phyloP scores from a whole-genome alignment of 2,113 vertebrate genomes.

The cattle (Bos taurus) region DNA sequence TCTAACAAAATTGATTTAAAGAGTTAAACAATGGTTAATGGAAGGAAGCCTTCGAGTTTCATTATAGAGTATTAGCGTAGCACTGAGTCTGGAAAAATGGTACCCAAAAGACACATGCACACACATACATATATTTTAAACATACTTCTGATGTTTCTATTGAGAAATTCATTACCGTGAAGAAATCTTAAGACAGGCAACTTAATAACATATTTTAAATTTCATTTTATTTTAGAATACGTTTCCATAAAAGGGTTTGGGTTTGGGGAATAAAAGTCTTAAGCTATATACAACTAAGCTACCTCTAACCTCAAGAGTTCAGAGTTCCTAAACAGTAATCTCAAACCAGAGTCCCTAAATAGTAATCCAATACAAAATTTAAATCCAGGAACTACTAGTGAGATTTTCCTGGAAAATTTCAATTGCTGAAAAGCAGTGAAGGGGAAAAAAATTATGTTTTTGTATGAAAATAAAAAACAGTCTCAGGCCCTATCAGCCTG shows the following conservation, averaged over 20 bases:
- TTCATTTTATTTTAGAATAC: conserved; percentile 31
- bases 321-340: background rate
- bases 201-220: background rate
- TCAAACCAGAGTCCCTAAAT: background rate
- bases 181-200: background rate
- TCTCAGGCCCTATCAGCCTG: too few relatives aligned
- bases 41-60: background rate
- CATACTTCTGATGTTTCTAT: background rate
- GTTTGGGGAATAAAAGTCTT: background rate
- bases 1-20: background rate
- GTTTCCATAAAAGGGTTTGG: background rate
- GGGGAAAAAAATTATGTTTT: background rate
- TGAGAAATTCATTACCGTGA: conserved; percentile 3
- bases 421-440: background rate
- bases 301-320: background rate
- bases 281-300: conserved; percentile 4
- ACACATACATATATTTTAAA: background rate
- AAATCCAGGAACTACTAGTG: background rate
- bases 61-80: background rate
- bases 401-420: conserved; percentile 13
- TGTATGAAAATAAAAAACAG: conserved; percentile 33
- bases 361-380: background rate
- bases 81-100: background rate
- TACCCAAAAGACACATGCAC: background rate
- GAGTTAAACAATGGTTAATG: background rate